phyloP scores from a whole-genome alignment of 53 echinoderm and acorn worm genomes.

The Astropecten irregularis region DNA sequence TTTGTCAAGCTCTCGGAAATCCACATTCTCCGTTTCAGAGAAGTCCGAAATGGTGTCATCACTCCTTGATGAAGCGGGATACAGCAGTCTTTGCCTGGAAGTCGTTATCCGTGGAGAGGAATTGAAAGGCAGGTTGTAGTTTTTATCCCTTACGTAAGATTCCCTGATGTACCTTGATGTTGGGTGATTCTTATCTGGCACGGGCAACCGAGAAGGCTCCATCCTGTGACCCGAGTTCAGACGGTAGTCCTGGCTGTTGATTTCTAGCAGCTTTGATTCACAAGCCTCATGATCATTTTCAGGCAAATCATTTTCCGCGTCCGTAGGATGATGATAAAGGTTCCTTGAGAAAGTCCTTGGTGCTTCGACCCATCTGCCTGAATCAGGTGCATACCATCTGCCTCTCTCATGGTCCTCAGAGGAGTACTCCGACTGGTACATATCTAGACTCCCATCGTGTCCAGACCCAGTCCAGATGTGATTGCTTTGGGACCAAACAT shows the following conservation, averaged over 20 bases:
- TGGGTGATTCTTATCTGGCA: conserved; percentile 4
- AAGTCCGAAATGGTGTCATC: neutral
- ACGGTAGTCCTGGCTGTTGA: neutral
- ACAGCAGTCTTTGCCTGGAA: too few species aligned
- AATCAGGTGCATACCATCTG: conserved; percentile 11
- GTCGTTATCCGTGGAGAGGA: too few species aligned
- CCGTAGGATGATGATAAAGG: conserved; percentile 17
- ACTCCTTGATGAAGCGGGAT: too few species aligned
- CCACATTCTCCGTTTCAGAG: neutral
- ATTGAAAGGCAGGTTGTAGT: neutral
- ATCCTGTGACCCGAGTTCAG: neutral
- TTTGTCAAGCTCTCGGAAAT: conserved; percentile 24
- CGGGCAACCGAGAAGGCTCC: neutral
- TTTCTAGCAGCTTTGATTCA: neutral
- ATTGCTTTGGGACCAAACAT: neutral
- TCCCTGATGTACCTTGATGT: neutral
- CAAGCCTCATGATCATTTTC: neutral
- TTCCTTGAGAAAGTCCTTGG: neutral
- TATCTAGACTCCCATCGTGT: neutral
- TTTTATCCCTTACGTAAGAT: neutral
- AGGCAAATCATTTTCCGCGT: neutral
- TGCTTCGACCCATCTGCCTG: neutral
- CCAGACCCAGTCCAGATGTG: neutral
- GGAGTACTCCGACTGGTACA: neutral
- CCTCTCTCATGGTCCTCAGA: neutral